A percentile compares a stretch with the other conserved stretches of the same genome.
These are phyloP conservation scores for Strongylocentrotus purpuratus DNA, from an alignment of 35 echinoderm and acorn worm genomes.

Conservation along the genomic window DNA sequence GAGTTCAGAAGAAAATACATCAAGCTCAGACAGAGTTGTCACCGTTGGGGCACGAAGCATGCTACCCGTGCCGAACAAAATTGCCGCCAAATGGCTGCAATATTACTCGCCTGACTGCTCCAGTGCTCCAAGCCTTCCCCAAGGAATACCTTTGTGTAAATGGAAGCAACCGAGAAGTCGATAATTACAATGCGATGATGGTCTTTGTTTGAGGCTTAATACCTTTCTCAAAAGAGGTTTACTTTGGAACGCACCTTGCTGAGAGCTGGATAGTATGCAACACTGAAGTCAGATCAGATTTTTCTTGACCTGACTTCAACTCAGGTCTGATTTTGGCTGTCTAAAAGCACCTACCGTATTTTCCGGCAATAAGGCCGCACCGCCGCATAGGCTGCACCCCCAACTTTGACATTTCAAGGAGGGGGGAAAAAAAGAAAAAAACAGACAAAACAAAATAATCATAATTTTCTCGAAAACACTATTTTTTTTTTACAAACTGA, in stretches of 20 bases:
- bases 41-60: not conserved
- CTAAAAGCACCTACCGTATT: no score
- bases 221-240: not conserved
- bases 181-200: not conserved
- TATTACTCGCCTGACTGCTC: conserved; percentile 36
- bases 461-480: no score
- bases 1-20: not conserved
- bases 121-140: not conserved
- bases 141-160: conserved; percentile 8
- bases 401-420: no score
- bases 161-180: conserved; percentile 7
- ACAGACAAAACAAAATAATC: no score
- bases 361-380: no score
- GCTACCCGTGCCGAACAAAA: not conserved
- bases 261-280: not conserved
- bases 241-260: not conserved
- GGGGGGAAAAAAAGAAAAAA: no score
- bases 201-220: not conserved
- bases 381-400: no score
- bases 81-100: conserved; percentile 12
- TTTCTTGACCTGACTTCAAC: not conserved
- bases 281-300: not conserved
- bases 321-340: not conserved
- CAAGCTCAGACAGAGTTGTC: not conserved
- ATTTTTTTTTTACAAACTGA: no score